phyloP scores from a whole-genome alignment of 1,140 invertebrate genomes.

The Zaprionus taronus region DNA sequence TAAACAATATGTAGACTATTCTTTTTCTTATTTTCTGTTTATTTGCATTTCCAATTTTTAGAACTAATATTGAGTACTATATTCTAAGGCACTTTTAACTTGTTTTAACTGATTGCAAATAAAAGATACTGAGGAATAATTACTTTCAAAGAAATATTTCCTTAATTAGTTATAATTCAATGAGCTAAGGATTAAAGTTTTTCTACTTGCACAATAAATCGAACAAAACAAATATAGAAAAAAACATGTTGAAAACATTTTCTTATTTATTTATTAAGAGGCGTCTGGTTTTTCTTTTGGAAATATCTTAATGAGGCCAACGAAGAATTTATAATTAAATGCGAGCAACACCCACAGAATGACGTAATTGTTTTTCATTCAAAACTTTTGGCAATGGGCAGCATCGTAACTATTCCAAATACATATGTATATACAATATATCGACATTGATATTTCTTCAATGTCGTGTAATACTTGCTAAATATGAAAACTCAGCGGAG shows the following conservation, averaged over 20 bases:
- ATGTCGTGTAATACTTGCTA: conserved; percentile 53
- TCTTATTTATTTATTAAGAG: not conserved
- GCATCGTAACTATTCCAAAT: conserved; percentile 18
- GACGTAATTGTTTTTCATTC: conserved; percentile 70
- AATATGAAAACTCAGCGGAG: conserved; percentile 62
- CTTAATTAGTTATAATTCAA: not conserved
- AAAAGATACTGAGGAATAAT: too few relatives aligned
- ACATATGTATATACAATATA: conserved; percentile 5
- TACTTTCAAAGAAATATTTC: not conserved
- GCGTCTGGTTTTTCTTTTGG: conserved; percentile 37
- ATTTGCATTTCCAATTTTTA: too few relatives aligned
- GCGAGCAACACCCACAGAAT: conserved; percentile 60
- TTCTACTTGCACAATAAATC: not conserved
- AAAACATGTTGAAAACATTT: not conserved
- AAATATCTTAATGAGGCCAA: conserved; percentile 37
- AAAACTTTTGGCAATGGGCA: conserved; percentile 48
- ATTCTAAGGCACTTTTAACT: too few relatives aligned
- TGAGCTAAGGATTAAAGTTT: not conserved
- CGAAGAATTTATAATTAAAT: conserved; percentile 54
- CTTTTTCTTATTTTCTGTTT: too few relatives aligned
- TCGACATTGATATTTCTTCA: conserved; percentile 22
- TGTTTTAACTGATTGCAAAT: too few relatives aligned
- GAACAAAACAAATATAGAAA: not conserved
- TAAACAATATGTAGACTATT: too few relatives aligned
- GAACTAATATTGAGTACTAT: too few relatives aligned